phyloP scores from a whole-genome alignment of 2,888 invertebrate genomes.

The Lepidocyrtoides sp. region DNA sequence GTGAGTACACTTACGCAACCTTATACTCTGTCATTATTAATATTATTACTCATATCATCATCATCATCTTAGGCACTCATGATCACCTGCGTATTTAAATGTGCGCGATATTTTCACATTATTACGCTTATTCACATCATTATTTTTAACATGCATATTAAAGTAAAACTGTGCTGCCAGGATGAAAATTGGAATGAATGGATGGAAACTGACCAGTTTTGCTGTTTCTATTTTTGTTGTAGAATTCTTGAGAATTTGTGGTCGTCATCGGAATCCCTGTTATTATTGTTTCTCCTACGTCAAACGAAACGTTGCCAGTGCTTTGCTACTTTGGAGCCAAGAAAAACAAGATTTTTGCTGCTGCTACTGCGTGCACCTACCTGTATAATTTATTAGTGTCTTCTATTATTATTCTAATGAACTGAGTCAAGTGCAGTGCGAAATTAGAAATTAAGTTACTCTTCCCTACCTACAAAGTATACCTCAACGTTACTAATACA shows the following conservation, averaged over 20 bases:
- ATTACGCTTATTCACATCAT: constrained; percentile 9
- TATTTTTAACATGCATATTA: background rate
- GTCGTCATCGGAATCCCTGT: constrained; percentile 15
- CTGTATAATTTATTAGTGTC: background rate
- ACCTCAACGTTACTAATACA: constrained; percentile 45
- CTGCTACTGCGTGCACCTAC: background rate
- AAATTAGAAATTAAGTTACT: constrained; percentile 38
- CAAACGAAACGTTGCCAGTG: background rate
- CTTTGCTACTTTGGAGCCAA: background rate
- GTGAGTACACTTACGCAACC: background rate
- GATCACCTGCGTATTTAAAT: background rate
- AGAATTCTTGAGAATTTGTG: constrained; percentile 37
- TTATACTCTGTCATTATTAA: background rate
- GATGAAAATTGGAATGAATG: background rate
- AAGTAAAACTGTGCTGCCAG: background rate
- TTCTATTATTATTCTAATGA: background rate
- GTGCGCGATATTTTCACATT: background rate
- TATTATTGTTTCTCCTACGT: constrained; percentile 13
- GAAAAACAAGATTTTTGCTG: constrained; percentile 19
- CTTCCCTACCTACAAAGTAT: constrained; percentile 13
- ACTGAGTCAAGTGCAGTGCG: constrained; percentile 43
- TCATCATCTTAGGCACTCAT: background rate
- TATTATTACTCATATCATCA: background rate
- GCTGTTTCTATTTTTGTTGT: constrained; percentile 54
- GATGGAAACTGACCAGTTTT: constrained; percentile 12